These are phyloP conservation scores for Cettia cetti DNA, from an alignment of 2,113 vertebrate species.

Conservation along the genomic window DNA sequence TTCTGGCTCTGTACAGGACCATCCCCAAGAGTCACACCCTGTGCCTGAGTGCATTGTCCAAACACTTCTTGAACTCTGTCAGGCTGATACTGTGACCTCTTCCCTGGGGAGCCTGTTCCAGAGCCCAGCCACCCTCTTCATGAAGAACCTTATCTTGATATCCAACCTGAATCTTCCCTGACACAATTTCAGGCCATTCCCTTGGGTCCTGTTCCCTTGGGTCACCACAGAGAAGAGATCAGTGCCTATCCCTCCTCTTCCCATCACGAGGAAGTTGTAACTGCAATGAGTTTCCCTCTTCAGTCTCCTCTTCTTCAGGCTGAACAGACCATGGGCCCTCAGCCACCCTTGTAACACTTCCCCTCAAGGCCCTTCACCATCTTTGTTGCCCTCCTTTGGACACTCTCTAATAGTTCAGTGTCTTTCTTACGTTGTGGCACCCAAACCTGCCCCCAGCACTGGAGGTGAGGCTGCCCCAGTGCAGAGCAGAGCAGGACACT, in stretches of 20 bases:
- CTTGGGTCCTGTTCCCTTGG: rapidly evolving
- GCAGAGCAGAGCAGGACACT: neutral
- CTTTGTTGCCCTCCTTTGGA: neutral
- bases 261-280: rapidly evolving
- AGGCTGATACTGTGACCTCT: neutral
- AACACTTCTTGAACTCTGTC: neutral
- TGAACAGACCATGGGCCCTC: neutral
- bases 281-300: neutral
- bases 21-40: neutral
- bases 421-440: rapidly evolving
- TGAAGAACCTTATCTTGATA: neutral
- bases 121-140: neutral
- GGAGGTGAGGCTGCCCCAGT: neutral
- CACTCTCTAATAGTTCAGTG: rapidly evolving
- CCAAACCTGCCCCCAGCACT: neutral
- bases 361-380: neutral
- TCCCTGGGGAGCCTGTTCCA: neutral
- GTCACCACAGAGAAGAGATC: neutral
- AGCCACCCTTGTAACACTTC: rapidly evolving
- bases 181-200: neutral
- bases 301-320: neutral
- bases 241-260: neutral
- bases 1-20: neutral
- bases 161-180: neutral
- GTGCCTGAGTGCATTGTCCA: neutral